Evolutionary conservation across 2,888 invertebrate genomes (phyloP), one percentile per base, ranked within the genome.

Genomic region (Stomorhina lunata): DNA sequence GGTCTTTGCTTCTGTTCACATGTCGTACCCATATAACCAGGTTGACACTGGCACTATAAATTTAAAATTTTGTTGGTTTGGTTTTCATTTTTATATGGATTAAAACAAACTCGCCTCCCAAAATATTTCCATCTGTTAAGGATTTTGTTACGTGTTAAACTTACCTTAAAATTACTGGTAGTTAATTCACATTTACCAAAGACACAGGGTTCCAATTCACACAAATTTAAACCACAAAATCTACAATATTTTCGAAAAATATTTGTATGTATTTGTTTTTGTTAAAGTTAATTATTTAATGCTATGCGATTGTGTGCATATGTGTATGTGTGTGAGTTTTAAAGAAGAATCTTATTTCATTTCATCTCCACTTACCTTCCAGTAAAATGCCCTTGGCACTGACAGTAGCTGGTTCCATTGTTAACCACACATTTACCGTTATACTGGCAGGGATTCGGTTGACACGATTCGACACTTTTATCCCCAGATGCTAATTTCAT

Each of bases 201-300:
- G 22, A 92, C 86, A 87, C 93, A 93, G 0, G 93, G 92, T 50
- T 89, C 94, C 50, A 95, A 91, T 87, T 96, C 95, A 91, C 96
- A 96, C 61, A 94, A 93, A 1, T 94, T 95, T 65, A 95, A 91
- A 20, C 95, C 93, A 90, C 96, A 96, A 90, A 96, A 95, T 84
- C 95, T 92, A 40, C 4, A 66, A 63, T 32, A 2, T 22, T 22
- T 48, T 45, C 2, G 15, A 34, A 45, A 45, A 12, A 22, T 22
- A 9, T 59, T 32, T 69, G 4, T 12, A 40, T 6, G 6, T 12
- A 27, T 40, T 45, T 12, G 40, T 29, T 68, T 25, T 32, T 4
- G 17, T n/a, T 55, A 29, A 27, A n/a, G n/a, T 43, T n/a, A 63
- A 50, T 50, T 66, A 50, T 29, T 61, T 40, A 37, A 25, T 63